phyloP scores from a whole-genome alignment of 2,888 invertebrate species.

The Dendrolimus houi region DNA sequence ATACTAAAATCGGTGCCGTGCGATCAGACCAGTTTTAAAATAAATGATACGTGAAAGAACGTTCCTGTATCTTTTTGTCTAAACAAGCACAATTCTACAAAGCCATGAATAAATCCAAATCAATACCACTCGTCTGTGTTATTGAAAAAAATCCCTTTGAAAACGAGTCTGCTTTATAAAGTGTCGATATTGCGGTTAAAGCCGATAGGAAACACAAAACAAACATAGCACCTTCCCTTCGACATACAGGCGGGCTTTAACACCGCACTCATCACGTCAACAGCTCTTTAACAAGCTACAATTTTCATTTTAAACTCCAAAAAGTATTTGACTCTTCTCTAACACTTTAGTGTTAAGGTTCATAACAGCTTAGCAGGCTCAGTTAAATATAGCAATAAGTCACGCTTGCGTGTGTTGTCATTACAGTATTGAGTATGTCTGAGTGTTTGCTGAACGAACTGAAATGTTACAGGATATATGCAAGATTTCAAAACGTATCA shows the following conservation, averaged over 20 bases:
- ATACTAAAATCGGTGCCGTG: too few relatives aligned
- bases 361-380: constrained; percentile 6
- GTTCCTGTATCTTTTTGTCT: too few relatives aligned
- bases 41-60: too few relatives aligned
- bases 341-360: constrained; percentile 9
- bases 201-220: constrained; percentile 24
- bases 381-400: constrained; percentile 9
- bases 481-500: constrained; percentile 14
- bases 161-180: constrained; percentile 4
- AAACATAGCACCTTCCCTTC: constrained; percentile 26
- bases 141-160: constrained; percentile 1
- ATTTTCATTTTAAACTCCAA: constrained; percentile 12
- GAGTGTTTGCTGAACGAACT: constrained; percentile 20
- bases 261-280: constrained; percentile 27
- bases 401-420: constrained; percentile 15
- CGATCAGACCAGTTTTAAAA: too few relatives aligned
- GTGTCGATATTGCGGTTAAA: constrained; percentile 15
- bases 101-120: too few relatives aligned
- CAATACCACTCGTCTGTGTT: not conserved
- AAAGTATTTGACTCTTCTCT: constrained; percentile 11
- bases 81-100: too few relatives aligned
- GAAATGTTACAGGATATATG: constrained; percentile 13
- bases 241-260: constrained; percentile 23
- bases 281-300: constrained; percentile 24
- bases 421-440: constrained; percentile 28